Evolutionary conservation across 2,888 invertebrate species (phyloP).

Genomic region (Autographa pulchrina): DNA sequence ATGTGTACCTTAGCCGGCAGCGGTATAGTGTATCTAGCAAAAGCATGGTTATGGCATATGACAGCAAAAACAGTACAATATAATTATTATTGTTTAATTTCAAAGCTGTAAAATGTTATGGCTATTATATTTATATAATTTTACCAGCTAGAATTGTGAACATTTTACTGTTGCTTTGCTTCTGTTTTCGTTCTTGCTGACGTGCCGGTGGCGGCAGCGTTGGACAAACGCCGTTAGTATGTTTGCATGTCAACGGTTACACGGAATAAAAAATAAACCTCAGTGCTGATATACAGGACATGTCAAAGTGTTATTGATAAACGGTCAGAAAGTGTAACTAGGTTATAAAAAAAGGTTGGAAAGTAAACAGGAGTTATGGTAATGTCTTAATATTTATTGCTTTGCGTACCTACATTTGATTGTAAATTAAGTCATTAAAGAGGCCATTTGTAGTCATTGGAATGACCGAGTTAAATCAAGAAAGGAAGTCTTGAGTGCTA

Average conservation of each 20-base stretch:
- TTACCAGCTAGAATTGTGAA: too few species aligned
- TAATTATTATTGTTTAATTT: too few species aligned
- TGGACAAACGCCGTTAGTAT: neutral
- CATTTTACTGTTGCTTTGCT: too few species aligned
- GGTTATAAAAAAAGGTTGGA: conserved; percentile 22
- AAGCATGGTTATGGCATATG: too few species aligned
- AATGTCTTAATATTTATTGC: conserved; percentile 42
- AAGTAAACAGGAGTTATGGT: conserved; percentile 34
- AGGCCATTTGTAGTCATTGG: neutral
- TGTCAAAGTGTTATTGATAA: conserved; percentile 25
- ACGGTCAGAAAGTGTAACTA: conserved; percentile 20
- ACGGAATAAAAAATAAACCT: neutral
- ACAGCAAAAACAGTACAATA: too few species aligned
- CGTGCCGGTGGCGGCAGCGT: too few species aligned
- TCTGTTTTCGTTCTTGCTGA: too few species aligned
- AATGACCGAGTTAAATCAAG: neutral
- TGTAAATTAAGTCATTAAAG: neutral
- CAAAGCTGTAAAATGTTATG: too few species aligned
- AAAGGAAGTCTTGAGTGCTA: neutral
- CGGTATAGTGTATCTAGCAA: too few species aligned
- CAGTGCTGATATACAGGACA: conserved; percentile 5
- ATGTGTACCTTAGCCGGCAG: too few species aligned
- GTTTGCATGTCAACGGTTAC: neutral
- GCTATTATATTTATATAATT: too few species aligned
- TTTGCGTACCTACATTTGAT: conserved; percentile 1